Conservation (phyloP, 2,113 vertebrate genomes). For the Seriola dumerili region DNA sequence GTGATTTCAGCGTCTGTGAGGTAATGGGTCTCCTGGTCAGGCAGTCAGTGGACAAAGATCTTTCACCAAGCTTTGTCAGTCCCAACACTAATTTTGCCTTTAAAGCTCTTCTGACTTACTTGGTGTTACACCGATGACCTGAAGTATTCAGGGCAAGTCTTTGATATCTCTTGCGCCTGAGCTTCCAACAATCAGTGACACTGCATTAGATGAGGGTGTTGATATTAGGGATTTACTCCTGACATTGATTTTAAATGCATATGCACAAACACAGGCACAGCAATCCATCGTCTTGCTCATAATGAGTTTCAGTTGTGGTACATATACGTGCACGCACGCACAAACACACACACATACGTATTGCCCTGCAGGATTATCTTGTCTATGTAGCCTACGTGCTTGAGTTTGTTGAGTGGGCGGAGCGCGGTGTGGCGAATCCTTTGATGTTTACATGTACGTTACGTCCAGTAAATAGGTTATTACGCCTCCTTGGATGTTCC, state of each 20-base stretch:
- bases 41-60: background rate
- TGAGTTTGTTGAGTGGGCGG: conserved; percentile 16
- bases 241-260: background rate
- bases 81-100: background rate
- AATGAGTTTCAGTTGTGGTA: background rate
- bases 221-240: background rate
- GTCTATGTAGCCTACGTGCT: conserved; percentile 8
- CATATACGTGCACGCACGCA: background rate
- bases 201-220: conserved; percentile 33
- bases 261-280: background rate
- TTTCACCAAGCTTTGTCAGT: background rate
- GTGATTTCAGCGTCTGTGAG: background rate
- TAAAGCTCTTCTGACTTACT: conserved; percentile 2
- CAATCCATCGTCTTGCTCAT: background rate
- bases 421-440: conserved; percentile 12
- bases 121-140: conserved; percentile 24
- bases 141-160: conserved; percentile 66
- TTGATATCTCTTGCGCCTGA: conserved; percentile 33
- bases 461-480: conserved; percentile 53
- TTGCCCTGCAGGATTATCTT: conserved; percentile 74
- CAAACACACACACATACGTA: background rate
- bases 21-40: background rate
- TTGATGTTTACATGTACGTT: conserved; percentile 52
- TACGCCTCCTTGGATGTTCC: conserved; percentile 6
- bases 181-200: conserved; percentile 44